These are phyloP conservation scores for Mesorhabditis sp. DNA, from an alignment of 2,888 invertebrate species.

Conservation along the genomic window DNA sequence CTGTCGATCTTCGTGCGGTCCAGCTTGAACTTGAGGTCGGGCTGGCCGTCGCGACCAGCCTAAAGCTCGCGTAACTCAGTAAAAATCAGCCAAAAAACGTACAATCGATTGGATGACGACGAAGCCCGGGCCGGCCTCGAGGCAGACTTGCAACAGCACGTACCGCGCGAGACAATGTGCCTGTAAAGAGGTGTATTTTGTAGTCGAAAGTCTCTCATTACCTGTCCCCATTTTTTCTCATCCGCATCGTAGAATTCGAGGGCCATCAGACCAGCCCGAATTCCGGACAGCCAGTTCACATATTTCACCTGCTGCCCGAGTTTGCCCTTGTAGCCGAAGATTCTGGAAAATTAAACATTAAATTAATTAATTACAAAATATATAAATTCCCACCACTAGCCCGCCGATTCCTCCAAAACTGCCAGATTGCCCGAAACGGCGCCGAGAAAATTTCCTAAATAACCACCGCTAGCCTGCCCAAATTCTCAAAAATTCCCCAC, in stretches of 20 bases:
- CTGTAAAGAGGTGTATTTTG: constrained; percentile 34
- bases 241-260: constrained; percentile 85
- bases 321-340: constrained; percentile 75
- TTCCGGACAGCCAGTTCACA: constrained; percentile 84
- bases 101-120: constrained; percentile 67
- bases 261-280: constrained; percentile 81
- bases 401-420: no score
- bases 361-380: no score
- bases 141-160: constrained; percentile 79
- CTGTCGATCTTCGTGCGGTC: constrained; percentile 74
- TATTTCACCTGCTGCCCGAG: constrained; percentile 77
- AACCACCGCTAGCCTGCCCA: no score
- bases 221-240: constrained; percentile 82
- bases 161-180: constrained; percentile 80
- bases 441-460: no score
- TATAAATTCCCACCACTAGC: no score
- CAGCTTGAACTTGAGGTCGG: constrained; percentile 74
- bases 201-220: constrained; percentile 48
- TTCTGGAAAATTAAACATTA: constrained; percentile 55
- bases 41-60: not conserved
- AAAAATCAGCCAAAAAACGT: not conserved
- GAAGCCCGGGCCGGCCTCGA: constrained; percentile 80
- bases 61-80: not conserved
- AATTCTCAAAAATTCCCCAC: no score
- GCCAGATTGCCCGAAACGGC: no score